Evolutionary conservation across 2,888 invertebrate species (phyloP).

Genomic region (Hydropsyche betteni): DNA sequence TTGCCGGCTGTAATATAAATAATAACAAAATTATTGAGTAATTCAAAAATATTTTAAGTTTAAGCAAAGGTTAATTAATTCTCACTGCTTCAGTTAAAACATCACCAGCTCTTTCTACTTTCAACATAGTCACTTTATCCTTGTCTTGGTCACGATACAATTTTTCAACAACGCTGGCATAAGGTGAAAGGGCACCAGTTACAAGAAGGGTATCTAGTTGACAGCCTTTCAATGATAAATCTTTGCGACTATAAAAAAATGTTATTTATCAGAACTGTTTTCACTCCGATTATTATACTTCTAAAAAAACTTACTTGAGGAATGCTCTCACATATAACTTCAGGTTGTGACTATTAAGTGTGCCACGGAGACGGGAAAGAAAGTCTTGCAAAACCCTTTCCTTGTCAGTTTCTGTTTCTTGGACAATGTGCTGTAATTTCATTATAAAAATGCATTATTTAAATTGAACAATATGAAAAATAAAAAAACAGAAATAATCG

Average conservation of each 20-base stretch:
- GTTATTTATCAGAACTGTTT: not conserved
- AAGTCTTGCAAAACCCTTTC: slow-evolving; percentile 81
- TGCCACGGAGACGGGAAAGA: slow-evolving; percentile 76
- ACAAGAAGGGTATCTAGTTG: slow-evolving; percentile 83
- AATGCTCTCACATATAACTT: slow-evolving; percentile 84
- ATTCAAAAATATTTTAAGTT: not conserved
- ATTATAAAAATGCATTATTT: too few species aligned
- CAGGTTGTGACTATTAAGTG: slow-evolving; percentile 83
- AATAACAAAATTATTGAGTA: slow-evolving; percentile 52
- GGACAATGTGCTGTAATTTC: slow-evolving; percentile 65
- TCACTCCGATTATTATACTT: too few species aligned
- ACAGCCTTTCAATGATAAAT: slow-evolving; percentile 74
- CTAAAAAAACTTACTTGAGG: slow-evolving; percentile 72
- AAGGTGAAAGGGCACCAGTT: slow-evolving; percentile 81
- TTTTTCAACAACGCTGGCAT: slow-evolving; percentile 81
- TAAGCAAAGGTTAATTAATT: slow-evolving; percentile 34
- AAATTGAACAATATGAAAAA: too few species aligned
- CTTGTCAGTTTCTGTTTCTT: slow-evolving; percentile 70
- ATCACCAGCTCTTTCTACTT: slow-evolving; percentile 87
- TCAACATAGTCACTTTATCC: slow-evolving; percentile 82
- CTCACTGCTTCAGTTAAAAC: slow-evolving; percentile 85
- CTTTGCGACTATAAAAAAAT: slow-evolving; percentile 70
- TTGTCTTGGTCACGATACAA: slow-evolving; percentile 81
- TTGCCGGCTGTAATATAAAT: slow-evolving; percentile 75
- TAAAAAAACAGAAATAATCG: too few species aligned